Conservation (phyloP, 1,140 invertebrate species). For the Eueides isabella region DNA sequence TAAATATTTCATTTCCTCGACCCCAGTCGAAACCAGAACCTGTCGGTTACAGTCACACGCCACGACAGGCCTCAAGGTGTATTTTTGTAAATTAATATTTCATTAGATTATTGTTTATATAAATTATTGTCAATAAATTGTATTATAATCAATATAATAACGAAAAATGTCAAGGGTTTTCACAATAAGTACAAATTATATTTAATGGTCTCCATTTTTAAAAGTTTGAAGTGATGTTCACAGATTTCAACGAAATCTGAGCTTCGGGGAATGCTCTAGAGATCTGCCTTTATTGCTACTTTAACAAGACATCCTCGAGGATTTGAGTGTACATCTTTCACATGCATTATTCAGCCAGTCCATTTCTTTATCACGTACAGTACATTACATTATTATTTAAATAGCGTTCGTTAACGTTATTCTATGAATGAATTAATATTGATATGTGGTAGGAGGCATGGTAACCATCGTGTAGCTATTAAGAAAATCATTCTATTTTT, state of each 20-base stretch:
- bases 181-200: background rate
- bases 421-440: background rate
- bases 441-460: background rate
- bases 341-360: background rate
- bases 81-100: too few species aligned
- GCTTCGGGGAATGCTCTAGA: slow-evolving; percentile 6
- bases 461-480: background rate
- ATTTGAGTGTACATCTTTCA: background rate
- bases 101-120: too few species aligned
- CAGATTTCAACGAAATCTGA: slow-evolving; percentile 5
- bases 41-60: too few species aligned
- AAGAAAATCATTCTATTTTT: too few species aligned
- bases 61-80: too few species aligned
- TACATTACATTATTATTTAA: background rate
- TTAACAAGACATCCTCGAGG: background rate
- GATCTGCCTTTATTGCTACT: background rate
- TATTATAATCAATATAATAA: background rate
- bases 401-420: background rate
- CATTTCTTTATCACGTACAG: background rate
- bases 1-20: too few species aligned
- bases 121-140: too few species aligned
- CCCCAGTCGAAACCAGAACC: too few species aligned
- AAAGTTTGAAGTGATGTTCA: background rate
- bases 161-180: background rate
- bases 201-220: background rate